Base-by-base conservation (phyloP, 2,113 vertebrate species). In the Pogona vitticeps region DNA sequence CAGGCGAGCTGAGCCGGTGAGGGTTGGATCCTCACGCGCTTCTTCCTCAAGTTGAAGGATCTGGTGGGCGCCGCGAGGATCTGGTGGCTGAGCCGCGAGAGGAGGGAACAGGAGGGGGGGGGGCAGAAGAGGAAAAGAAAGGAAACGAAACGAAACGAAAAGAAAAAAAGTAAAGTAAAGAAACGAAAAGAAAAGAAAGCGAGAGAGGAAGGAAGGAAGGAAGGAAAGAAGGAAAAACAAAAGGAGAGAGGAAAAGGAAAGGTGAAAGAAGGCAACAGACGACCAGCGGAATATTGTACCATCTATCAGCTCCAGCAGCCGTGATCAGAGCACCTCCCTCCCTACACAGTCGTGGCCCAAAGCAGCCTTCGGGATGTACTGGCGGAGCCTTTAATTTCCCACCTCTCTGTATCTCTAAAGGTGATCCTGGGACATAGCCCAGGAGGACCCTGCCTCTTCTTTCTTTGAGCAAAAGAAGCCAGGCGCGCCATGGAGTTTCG, bases 401-500 rank as follows among this genome's bases (percentile, higher is more conserved):
- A 52, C 73, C 75, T 36, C 21, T 67, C 18, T 20, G 21, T 2
- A 40, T 67, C 58, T 81, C 78, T 58, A 20, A 56, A 76, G 78
- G 85, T 63, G 78, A 75, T 20, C 23, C 31, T 46, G 78, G 78
- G 78, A 75, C 79, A 33, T 3, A 40, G 10, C 52, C 20, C 68
- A 33, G 4, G 38, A 3, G 61, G 42, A 18, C n/a, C 58, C 52
- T 26, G 7, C 31, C 13, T 36, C 71, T 72, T 17, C 78, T 75
- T 67, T 31, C 70, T 21, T 28, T 52, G 15, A 28, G 40, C 31
- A 20, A 14, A 33, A 28, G 31, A 28, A 81, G 8, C 20, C 2
- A 9, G 46, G 28, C 23, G 7, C 52, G 42, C 46, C 81, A 91
- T 91, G 90, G 86, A 91, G 87, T 84, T 91, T n/a, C 80, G 83